phyloP scores from a whole-genome alignment of 2,888 invertebrate species.

The Antheraea yamamai region DNA sequence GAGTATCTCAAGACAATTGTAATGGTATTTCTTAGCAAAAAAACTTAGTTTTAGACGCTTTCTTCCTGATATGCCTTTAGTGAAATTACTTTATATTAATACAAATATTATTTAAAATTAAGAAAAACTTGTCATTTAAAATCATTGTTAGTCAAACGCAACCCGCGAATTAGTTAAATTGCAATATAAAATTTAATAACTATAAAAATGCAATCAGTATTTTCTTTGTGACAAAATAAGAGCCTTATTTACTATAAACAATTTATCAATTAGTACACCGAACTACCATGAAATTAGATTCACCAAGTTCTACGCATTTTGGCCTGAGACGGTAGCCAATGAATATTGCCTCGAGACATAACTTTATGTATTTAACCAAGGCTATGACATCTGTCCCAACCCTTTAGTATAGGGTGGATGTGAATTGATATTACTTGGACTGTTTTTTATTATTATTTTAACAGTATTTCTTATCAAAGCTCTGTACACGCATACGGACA shows the following conservation, averaged over 20 bases:
- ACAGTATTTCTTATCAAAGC: background rate
- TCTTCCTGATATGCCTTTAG: too few relatives aligned
- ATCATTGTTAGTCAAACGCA: too few relatives aligned
- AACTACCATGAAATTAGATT: conserved; percentile 29
- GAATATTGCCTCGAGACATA: conserved; percentile 64
- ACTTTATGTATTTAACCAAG: conserved; percentile 48
- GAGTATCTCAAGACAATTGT: too few relatives aligned
- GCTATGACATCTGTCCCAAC: conserved; percentile 60
- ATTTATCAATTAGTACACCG: conserved; percentile 45
- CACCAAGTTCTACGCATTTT: conserved; percentile 17
- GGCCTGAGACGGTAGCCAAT: conserved; percentile 42
- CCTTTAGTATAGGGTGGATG: conserved; percentile 49
- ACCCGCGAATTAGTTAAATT: too few relatives aligned
- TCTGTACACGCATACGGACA: background rate
- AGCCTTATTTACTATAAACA: conserved; percentile 41
- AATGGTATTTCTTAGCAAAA: too few relatives aligned
- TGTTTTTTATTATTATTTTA: conserved; percentile 17
- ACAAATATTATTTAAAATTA: too few relatives aligned
- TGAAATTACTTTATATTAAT: too few relatives aligned
- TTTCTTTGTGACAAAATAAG: background rate
- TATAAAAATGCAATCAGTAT: too few relatives aligned
- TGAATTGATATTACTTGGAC: background rate
- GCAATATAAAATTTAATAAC: too few relatives aligned
- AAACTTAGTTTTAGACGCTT: too few relatives aligned
- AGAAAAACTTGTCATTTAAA: too few relatives aligned